phyloP scores from a whole-genome alignment of 37 sponge, comb jelly and placozoan genomes.

The Spongilla lacustris region DNA sequence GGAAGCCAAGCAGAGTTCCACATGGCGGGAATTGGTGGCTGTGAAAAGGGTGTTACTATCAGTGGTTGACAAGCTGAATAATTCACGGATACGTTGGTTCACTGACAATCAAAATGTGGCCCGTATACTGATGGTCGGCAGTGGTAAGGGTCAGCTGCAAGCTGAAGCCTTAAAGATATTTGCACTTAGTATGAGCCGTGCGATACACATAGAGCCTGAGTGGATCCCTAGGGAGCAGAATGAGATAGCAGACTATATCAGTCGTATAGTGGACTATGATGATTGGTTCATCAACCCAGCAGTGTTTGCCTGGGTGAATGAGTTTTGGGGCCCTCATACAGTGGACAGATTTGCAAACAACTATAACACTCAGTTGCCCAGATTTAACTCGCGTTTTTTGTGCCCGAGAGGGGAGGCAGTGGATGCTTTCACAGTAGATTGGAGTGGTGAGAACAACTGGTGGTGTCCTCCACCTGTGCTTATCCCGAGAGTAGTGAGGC shows the following conservation, averaged over 20 bases:
- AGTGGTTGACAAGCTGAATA: neutral
- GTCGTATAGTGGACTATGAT: constrained; percentile 15
- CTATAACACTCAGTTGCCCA: constrained; percentile 11
- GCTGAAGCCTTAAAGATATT: constrained; percentile 17
- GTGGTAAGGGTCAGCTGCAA: constrained; percentile 5
- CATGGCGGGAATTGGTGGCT: too few relatives aligned
- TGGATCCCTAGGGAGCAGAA: constrained; percentile 41
- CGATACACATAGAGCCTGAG: constrained; percentile 18
- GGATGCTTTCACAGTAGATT: constrained; percentile 45
- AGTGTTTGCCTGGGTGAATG: too few relatives aligned
- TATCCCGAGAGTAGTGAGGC: constrained; percentile 9
- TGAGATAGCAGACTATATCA: constrained; percentile 21
- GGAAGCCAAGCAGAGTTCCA: too few relatives aligned
- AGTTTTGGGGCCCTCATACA: constrained; percentile 44
- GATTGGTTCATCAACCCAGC: too few relatives aligned
- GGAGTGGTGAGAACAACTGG: constrained; percentile 31
- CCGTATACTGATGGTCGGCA: constrained; percentile 7
- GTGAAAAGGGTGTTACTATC: constrained; percentile 9
- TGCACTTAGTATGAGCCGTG: too few relatives aligned
- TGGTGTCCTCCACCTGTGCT: constrained; percentile 43
- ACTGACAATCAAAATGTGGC: too few relatives aligned
- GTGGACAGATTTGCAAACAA: constrained; percentile 25
- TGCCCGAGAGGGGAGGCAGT: too few relatives aligned
- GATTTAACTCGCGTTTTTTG: too few relatives aligned
- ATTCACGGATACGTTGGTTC: neutral